phyloP scores from a whole-genome alignment of 2,113 vertebrate species.

The Chauna torquata region DNA sequence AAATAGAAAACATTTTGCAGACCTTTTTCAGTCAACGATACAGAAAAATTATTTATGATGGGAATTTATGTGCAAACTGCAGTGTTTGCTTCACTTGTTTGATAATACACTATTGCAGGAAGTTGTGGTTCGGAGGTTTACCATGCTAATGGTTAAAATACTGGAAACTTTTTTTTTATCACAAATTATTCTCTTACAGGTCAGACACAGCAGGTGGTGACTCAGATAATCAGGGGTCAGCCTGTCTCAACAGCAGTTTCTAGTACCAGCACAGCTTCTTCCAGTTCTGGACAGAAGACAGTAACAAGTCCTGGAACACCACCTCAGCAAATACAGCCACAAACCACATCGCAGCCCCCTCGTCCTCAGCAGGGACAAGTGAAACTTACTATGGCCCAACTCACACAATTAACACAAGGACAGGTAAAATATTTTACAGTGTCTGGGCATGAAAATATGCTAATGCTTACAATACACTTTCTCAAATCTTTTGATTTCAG shows the following conservation, averaged over 20 bases:
- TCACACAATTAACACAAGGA: slow-evolving; percentile 95
- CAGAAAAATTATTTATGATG: background rate
- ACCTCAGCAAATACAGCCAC: slow-evolving; percentile 59
- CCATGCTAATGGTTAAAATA: background rate
- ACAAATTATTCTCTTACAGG: slow-evolving; percentile 71
- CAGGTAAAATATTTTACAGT: slow-evolving; percentile 78
- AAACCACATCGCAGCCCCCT: slow-evolving; percentile 65
- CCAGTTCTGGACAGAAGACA: slow-evolving; percentile 74
- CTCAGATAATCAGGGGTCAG: slow-evolving; percentile 85
- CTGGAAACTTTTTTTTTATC: background rate
- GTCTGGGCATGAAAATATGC: background rate
- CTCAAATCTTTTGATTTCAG: background rate
- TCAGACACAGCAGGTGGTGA: slow-evolving; percentile 85
- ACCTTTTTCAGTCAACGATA: background rate
- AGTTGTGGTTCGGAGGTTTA: background rate
- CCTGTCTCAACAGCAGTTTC: slow-evolving; percentile 83
- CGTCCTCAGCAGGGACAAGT: slow-evolving; percentile 96
- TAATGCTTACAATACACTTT: fast-evolving
- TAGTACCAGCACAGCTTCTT: slow-evolving; percentile 70
- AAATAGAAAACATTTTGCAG: background rate
- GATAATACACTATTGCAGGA: background rate
- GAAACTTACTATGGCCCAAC: slow-evolving; percentile 97
- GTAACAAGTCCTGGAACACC: slow-evolving; percentile 69
- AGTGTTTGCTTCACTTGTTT: background rate
- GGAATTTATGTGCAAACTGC: background rate